phyloP scores from a whole-genome alignment of 2,888 invertebrate genomes.

The Meteorus cinctellus region DNA sequence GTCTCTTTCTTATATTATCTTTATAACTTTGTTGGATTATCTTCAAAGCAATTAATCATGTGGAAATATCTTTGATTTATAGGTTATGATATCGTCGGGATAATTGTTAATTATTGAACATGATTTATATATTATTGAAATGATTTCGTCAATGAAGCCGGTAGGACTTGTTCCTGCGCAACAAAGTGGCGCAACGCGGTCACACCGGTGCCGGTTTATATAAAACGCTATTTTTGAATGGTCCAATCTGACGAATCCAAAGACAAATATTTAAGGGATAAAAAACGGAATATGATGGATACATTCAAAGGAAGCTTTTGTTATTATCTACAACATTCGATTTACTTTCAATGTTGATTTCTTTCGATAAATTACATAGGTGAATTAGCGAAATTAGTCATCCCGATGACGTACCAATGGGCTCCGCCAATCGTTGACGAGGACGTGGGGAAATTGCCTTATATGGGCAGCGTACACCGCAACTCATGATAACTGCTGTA shows the following conservation, averaged over 20 bases:
- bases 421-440: conserved; percentile 70
- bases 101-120: neutral
- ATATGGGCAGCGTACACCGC: conserved; percentile 69
- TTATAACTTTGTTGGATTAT: neutral
- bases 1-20: neutral
- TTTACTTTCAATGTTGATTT: neutral
- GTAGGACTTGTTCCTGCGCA: conserved; percentile 50
- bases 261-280: conserved; percentile 26
- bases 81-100: neutral
- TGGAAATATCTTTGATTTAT: neutral
- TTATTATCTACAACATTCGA: neutral
- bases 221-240: conserved; percentile 54
- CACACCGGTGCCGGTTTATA: conserved; percentile 50
- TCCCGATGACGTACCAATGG: conserved; percentile 60
- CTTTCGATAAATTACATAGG: conserved; percentile 32
- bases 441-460: conserved; percentile 74
- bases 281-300: neutral
- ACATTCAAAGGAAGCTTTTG: neutral
- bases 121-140: neutral
- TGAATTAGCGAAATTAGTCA: conserved; percentile 60
- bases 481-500: conserved; percentile 9
- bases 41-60: neutral
- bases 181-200: conserved; percentile 48
- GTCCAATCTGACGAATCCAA: conserved; percentile 38
- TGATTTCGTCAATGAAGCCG: conserved; percentile 42